Conservation (phyloP, 2,797 vertebrate genomes). For the Sandelia bainsii region DNA sequence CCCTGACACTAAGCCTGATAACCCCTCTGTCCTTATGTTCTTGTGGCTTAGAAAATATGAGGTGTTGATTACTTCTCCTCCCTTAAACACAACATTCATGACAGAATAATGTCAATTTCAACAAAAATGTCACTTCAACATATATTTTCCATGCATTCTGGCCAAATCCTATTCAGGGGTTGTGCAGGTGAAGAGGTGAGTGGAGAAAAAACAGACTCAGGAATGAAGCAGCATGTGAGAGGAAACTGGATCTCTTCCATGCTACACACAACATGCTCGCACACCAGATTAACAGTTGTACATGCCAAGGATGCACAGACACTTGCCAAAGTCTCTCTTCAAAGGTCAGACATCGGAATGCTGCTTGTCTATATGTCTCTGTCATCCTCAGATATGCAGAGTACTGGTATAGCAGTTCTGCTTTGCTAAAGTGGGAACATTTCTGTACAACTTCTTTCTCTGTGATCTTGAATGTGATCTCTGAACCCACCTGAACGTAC, state of each 20-base stretch:
- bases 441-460: constrained; percentile 17
- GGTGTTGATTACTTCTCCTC: constrained; percentile 17
- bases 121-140: constrained; percentile 32
- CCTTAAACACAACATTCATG: constrained; percentile 8
- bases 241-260: constrained; percentile 54
- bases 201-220: constrained; percentile 58
- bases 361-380: constrained; percentile 9
- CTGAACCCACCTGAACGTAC: constrained; percentile 95
- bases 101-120: constrained; percentile 27
- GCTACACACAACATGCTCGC: constrained; percentile 39
- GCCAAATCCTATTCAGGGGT: constrained; percentile 53
- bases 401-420: constrained; percentile 4
- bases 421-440: background rate
- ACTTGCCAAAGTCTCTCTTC: constrained; percentile 50
- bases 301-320: constrained; percentile 61
- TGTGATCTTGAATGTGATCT: constrained; percentile 23
- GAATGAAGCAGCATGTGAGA: constrained; percentile 58
- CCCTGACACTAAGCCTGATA: constrained; percentile 13
- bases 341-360: constrained; percentile 37
- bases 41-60: constrained; percentile 32
- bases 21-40: constrained; percentile 29
- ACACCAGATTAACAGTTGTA: constrained; percentile 39
- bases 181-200: constrained; percentile 57
- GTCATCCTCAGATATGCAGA: constrained; percentile 3
- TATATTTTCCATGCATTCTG: constrained; percentile 35